Evolutionary conservation across 2,888 invertebrate genomes (phyloP).

Genomic region (Dione juno): DNA sequence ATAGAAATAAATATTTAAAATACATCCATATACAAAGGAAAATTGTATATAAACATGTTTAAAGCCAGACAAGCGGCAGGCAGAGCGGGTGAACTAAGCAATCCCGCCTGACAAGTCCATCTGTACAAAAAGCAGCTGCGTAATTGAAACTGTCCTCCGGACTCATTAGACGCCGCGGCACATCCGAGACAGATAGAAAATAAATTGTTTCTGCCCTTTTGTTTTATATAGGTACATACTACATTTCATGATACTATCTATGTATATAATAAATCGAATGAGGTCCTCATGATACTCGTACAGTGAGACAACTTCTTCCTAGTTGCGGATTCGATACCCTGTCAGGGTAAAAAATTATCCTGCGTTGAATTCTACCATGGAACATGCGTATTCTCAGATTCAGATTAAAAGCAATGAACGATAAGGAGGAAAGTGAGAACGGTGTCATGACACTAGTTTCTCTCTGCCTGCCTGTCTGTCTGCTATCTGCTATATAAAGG

Average conservation of each 20-base stretch:
- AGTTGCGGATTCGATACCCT: too few species aligned
- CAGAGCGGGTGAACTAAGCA: conserved; percentile 50
- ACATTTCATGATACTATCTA: not conserved
- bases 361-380: too few species aligned
- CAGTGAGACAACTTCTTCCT: too few species aligned
- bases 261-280: not conserved
- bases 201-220: conserved; percentile 42
- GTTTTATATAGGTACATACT: conserved; percentile 30
- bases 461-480: too few species aligned
- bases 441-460: too few species aligned
- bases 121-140: conserved; percentile 57
- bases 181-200: conserved; percentile 51
- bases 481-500: too few species aligned
- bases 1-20: not conserved
- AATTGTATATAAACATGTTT: conserved; percentile 35
- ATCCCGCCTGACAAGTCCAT: conserved; percentile 57
- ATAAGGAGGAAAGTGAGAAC: too few species aligned
- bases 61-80: conserved; percentile 44
- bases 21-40: not conserved
- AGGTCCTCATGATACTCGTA: too few species aligned
- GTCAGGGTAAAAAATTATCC: too few species aligned
- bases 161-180: conserved; percentile 57
- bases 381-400: too few species aligned
- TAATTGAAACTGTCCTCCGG: conserved; percentile 62
- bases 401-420: too few species aligned